Percentiles rank a stretch among this genome's conserved stretches.
Evolutionary conservation across 2,888 invertebrate genomes (phyloP).

Genomic region (Maniola hyperantus): DNA sequence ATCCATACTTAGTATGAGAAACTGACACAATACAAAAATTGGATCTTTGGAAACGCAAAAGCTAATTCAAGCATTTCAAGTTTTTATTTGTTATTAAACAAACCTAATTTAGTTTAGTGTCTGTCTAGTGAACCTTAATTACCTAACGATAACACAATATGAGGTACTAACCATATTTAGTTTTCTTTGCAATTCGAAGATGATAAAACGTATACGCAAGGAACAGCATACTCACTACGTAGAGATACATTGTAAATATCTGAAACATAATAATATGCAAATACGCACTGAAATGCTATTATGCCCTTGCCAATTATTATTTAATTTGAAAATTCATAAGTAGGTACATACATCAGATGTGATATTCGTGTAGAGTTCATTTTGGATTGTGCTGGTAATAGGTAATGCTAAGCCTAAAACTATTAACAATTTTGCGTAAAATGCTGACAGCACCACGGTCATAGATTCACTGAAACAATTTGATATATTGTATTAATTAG

Average conservation of each 20-base stretch:
- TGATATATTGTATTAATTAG: constrained; percentile 54
- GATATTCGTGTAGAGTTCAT: constrained; percentile 73
- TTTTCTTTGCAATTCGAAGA: constrained; percentile 69
- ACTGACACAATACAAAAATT: too few relatives aligned
- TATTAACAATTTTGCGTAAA: constrained; percentile 85
- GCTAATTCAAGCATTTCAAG: too few relatives aligned
- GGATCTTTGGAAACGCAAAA: too few relatives aligned
- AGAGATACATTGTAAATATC: constrained; percentile 89
- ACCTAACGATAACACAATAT: not conserved
- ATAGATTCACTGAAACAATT: constrained; percentile 82
- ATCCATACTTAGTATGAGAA: too few relatives aligned
- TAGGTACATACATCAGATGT: constrained; percentile 69
- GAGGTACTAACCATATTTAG: constrained; percentile 59
- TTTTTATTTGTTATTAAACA: not conserved
- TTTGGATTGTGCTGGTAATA: constrained; percentile 84
- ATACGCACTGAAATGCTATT: constrained; percentile 1
- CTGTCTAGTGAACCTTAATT: too few relatives aligned
- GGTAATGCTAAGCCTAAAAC: constrained; percentile 85
- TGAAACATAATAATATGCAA: constrained; percentile 53
- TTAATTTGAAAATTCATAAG: constrained; percentile 6
- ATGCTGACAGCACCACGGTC: constrained; percentile 83
- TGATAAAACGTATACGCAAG: constrained; percentile 87
- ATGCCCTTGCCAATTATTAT: constrained; percentile 14
- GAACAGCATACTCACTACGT: constrained; percentile 87
- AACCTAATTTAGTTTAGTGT: too few relatives aligned